phyloP scores from a whole-genome alignment of 2,888 invertebrate genomes.

The Erynnis tages region DNA sequence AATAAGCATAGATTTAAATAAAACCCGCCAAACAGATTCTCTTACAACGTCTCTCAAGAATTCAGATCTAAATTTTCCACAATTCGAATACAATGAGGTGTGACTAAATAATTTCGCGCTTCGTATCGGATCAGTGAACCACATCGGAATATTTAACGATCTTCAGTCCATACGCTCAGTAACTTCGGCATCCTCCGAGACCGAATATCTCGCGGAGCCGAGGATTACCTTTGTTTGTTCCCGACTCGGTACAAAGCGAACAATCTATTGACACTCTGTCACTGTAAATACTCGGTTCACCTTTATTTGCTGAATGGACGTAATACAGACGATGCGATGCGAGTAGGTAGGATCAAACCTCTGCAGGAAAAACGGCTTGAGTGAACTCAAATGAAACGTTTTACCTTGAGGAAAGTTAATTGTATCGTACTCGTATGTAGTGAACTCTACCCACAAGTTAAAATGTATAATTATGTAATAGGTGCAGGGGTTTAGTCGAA shows the following conservation, averaged over 20 bases:
- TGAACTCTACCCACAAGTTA: too few relatives aligned
- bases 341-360: background rate
- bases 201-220: conserved; percentile 35
- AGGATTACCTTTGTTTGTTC: conserved; percentile 67
- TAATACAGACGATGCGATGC: conserved; percentile 42
- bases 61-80: conserved; percentile 16
- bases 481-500: too few relatives aligned
- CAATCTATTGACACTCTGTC: conserved; percentile 74
- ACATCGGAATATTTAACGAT: conserved; percentile 27
- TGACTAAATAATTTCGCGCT: conserved; percentile 24
- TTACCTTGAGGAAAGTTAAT: too few relatives aligned
- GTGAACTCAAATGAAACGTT: too few relatives aligned
- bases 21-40: background rate
- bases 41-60: background rate
- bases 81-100: conserved; percentile 23
- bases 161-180: conserved; percentile 24
- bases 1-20: background rate
- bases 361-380: too few relatives aligned
- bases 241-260: conserved; percentile 68
- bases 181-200: conserved; percentile 33
- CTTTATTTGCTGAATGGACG: conserved; percentile 69
- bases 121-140: conserved; percentile 25
- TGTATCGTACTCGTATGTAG: too few relatives aligned
- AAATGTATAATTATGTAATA: too few relatives aligned
- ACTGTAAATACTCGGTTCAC: conserved; percentile 72